These are phyloP conservation scores for Pollenia labialis DNA, from an alignment of 2,888 invertebrate species.

Conservation along the genomic window DNA sequence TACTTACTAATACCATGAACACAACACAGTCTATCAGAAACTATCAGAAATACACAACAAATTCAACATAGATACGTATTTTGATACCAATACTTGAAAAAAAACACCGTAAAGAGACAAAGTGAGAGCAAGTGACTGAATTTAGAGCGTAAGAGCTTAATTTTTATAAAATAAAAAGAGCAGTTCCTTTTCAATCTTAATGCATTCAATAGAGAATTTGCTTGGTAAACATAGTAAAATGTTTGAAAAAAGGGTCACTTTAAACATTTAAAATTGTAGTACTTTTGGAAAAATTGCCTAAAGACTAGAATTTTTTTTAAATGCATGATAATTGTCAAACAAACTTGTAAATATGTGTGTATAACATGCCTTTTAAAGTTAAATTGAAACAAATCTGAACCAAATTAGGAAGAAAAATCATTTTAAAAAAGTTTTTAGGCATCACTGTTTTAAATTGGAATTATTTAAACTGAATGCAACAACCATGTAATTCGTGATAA, in stretches of 20 bases:
- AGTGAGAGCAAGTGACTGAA: constrained; percentile 5
- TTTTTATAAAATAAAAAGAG: constrained; percentile 12
- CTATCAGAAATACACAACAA: constrained; percentile 24
- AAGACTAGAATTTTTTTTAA: too few species aligned
- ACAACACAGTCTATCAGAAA: constrained; percentile 12
- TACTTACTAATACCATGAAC: constrained; percentile 53
- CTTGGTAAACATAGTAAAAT: not conserved
- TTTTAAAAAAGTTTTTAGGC: too few species aligned
- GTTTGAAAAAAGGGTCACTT: not conserved
- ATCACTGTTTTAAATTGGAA: too few species aligned
- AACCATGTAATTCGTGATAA: too few species aligned
- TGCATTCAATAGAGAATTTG: not conserved
- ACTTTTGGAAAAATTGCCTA: not conserved
- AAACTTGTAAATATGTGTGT: too few species aligned
- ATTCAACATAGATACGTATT: constrained; percentile 51
- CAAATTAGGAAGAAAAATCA: too few species aligned
- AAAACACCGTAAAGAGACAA: not conserved
- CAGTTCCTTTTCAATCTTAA: not conserved
- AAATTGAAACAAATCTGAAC: too few species aligned
- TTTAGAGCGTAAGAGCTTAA: constrained; percentile 23
- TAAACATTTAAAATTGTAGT: not conserved
- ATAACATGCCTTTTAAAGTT: too few species aligned
- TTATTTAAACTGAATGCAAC: too few species aligned
- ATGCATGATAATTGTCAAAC: too few species aligned
- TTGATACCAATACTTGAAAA: constrained; percentile 33